Conservation (phyloP, 2,797 vertebrate species). For the Anolis apletophallus region DNA sequence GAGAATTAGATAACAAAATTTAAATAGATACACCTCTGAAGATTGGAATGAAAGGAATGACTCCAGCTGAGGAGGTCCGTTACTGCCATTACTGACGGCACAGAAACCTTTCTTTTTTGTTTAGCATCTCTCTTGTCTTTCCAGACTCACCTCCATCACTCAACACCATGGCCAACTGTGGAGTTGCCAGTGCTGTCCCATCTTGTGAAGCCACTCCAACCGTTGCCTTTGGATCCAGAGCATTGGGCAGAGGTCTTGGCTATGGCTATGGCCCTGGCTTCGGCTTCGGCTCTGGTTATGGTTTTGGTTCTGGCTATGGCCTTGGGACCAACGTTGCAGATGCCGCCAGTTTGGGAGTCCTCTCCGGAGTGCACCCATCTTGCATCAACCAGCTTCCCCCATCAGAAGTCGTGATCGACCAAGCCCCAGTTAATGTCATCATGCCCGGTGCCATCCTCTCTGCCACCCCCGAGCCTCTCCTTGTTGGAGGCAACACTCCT, state of each 20-base stretch:
- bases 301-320: neutral
- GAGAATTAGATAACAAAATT: too few species aligned
- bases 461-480: rapidly evolving
- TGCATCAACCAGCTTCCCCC: neutral
- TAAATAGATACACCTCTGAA: too few species aligned
- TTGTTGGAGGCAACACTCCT: neutral
- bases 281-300: neutral
- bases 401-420: neutral
- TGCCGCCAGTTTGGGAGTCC: neutral
- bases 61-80: too few species aligned
- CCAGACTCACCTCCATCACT: neutral
- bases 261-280: neutral
- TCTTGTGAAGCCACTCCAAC: neutral
- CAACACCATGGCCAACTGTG: neutral
- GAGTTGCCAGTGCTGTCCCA: neutral
- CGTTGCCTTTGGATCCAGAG: neutral
- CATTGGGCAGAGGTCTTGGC: neutral
- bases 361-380: neutral
- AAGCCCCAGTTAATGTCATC: rapidly evolving
- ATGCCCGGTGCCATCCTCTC: neutral
- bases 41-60: too few species aligned
- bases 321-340: rapidly evolving
- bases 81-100: too few species aligned
- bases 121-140: neutral
- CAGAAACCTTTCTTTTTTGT: too few species aligned